Percentiles rank a stretch among this genome's conserved stretches.
These are phyloP conservation scores for Odontocolon sp. DNA, from an alignment of 2,888 invertebrate genomes.

Conservation along the genomic window DNA sequence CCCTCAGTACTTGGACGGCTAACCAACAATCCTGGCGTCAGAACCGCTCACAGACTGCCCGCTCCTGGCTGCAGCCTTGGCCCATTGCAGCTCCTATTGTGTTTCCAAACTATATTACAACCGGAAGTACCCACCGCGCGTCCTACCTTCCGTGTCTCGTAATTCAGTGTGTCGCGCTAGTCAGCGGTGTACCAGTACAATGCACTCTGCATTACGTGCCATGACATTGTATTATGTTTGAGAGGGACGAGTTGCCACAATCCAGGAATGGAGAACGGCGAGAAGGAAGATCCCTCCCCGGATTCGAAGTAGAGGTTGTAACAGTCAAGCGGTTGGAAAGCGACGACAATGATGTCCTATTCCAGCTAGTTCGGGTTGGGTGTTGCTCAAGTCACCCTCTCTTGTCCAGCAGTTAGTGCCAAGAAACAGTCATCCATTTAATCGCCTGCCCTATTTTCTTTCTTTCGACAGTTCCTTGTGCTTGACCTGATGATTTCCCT, in stretches of 20 bases:
- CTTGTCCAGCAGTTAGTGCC: constrained; percentile 22
- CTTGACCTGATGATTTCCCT: too few species aligned
- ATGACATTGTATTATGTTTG: constrained; percentile 66
- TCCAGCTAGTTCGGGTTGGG: neutral
- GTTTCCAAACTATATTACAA: constrained; percentile 79
- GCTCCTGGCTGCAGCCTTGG: constrained; percentile 66
- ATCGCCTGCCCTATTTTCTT: too few species aligned
- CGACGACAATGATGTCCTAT: neutral
- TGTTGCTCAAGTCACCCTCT: too few species aligned
- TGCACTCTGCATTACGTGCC: constrained; percentile 68
- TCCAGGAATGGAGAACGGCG: constrained; percentile 21
- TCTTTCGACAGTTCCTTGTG: too few species aligned
- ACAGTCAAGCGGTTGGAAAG: constrained; percentile 10
- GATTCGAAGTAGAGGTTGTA: constrained; percentile 8
- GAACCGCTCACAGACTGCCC: constrained; percentile 52
- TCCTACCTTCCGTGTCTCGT: constrained; percentile 79
- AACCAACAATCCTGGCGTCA: constrained; percentile 44
- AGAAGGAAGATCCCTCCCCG: constrained; percentile 12
- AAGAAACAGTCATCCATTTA: too few species aligned
- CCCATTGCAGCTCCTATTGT: constrained; percentile 79
- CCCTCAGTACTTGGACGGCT: constrained; percentile 16
- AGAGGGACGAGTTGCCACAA: constrained; percentile 32
- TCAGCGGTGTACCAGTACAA: constrained; percentile 43
- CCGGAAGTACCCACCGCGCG: constrained; percentile 79
- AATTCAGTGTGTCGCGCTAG: constrained; percentile 78